phyloP scores from a whole-genome alignment of 2,888 invertebrate species.

The Dicyrtomina minuta region DNA sequence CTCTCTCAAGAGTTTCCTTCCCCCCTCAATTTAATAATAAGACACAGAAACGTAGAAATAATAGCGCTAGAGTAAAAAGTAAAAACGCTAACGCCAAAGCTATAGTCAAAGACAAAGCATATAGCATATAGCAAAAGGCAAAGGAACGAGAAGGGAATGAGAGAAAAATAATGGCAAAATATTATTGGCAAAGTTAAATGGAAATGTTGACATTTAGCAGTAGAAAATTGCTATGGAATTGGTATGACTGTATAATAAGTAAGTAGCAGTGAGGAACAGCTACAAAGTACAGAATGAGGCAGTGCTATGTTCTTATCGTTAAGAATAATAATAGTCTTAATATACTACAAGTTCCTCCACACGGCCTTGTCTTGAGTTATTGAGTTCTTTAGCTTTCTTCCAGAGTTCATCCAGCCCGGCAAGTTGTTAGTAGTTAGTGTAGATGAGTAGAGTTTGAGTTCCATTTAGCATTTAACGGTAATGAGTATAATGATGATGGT shows the following conservation, averaged over 20 bases:
- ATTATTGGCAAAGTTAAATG: conserved; percentile 15
- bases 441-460: background rate
- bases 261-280: background rate
- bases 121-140: background rate
- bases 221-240: background rate
- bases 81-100: too few species aligned
- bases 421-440: too few species aligned
- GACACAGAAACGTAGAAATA: too few species aligned
- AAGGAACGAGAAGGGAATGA: background rate
- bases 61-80: too few species aligned
- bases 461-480: conserved; percentile 21
- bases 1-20: too few species aligned
- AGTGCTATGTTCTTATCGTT: background rate
- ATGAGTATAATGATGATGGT: conserved; percentile 24
- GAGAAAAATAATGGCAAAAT: background rate
- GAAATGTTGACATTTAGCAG: conserved; percentile 16
- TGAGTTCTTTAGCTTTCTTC: too few species aligned
- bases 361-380: too few species aligned
- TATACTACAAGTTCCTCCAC: background rate
- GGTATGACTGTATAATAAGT: too few species aligned
- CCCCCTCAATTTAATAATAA: too few species aligned
- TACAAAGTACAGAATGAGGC: background rate
- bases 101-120: too few species aligned
- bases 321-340: background rate
- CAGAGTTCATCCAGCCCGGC: too few species aligned